Base-by-base conservation (phyloP, 2,888 invertebrate species). In the Diarsia rubi region DNA sequence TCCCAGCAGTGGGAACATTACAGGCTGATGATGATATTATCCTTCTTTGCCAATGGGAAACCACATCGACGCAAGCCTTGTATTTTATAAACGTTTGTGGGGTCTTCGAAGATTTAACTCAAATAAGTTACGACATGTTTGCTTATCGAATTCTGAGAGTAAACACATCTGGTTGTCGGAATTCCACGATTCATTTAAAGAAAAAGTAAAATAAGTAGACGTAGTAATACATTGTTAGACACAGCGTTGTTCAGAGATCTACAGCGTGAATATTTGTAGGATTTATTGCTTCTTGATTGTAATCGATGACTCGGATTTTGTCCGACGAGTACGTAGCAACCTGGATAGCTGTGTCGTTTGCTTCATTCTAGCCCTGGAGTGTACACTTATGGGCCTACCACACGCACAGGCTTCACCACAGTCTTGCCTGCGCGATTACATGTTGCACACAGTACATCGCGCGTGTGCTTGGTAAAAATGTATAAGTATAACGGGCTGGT, bases 181-280 rank as follows among this genome's bases (percentile, higher is more conserved):
- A 72, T 47, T 59, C n/a, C 27, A 73, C 37, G 2, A 21, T 59
- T 72, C n/a, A 59, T 47, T 72, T 42, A n/a, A 31, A 44, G 16
- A 44, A n/a, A 63, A 0, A 37, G 14, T 31, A 31, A 31, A 31
- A 4, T 31, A 31, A 31, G 31, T 31, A 31, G 31, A 31, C 2
- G 31, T 31, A 31, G 37, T 31, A 1, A 31, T 5, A 59, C 59
- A 21, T 31, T 11, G 9, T 37, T 37, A 54, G 24, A 24, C 1
- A 16, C 14, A 14, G 12, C n/a, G 52, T 0, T 14, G 24, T 12
- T n/a, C 9, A n/a, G n/a, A 21, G 21, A 4, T n/a, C 52, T 52
- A 14, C 2, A 54, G 14, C 24, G 24, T 24, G 14, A 24, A 2
- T 16, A 27, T 57, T 57, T 57, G 27, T 6, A 27, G 16, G 27